Evolutionary conservation across 2,888 invertebrate genomes (phyloP).

Genomic region (Caenorhabditis parvicauda): DNA sequence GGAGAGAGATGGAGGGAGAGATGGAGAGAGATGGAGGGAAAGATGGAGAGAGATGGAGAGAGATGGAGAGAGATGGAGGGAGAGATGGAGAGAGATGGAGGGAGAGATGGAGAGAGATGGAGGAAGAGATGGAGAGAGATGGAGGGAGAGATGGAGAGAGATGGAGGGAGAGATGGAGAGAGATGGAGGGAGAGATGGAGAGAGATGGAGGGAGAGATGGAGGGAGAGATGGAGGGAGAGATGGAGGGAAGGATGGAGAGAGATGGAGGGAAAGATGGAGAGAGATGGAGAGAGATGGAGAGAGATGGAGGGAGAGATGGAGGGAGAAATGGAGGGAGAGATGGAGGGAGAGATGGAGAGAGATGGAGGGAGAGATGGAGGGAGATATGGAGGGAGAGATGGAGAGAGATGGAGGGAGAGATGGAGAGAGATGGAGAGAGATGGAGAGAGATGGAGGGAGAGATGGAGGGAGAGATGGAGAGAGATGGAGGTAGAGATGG

Average conservation of each 20-base stretch:
- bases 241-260: neutral
- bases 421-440: neutral
- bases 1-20: neutral
- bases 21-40: neutral
- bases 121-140: conserved; percentile 3
- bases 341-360: neutral
- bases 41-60: neutral
- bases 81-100: neutral
- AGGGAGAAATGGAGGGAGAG: neutral
- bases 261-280: conserved; percentile 1
- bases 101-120: conserved; percentile 20
- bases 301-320: conserved; percentile 17
- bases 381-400: conserved; percentile 4
- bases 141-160: neutral
- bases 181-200: neutral
- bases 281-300: conserved; percentile 10
- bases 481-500: neutral
- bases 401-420: conserved; percentile 23
- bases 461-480: conserved; percentile 1
- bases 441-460: neutral
- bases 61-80: conserved; percentile 1
- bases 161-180: neutral
- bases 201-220: neutral
- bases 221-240: neutral
- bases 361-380: neutral